Evolutionary conservation across 2,113 vertebrate genomes (phyloP), one percentile per base, ranked within the genome.

Genomic region (Canis aureus): DNA sequence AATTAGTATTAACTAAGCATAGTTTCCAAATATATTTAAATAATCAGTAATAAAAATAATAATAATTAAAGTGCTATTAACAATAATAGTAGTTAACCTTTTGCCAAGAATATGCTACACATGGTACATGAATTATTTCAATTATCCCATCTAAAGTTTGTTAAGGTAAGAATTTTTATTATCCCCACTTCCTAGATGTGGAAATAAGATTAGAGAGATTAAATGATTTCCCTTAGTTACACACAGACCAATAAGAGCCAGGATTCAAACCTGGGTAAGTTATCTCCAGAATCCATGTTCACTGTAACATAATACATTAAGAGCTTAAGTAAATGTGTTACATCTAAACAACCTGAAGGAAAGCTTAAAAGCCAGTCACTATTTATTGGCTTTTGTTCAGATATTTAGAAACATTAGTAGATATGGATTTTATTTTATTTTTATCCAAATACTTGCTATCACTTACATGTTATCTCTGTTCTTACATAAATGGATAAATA

Each of bases 371-470:
- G 62, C 2, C 12, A 74, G 11, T 35, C 43, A 87, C 20, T 32
- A 29, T 83, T 85, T 64, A 59, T 49, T 85, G 66, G 19, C 32
- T 57, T 0, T 19, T 94, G 84, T 80, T 57, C 35, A 81, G 22
- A 71, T 59, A 84, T 55, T 91, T 92, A 85, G 64, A 86, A 85
- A 87, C 12, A 66, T 78, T 0, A 90, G 38, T 84, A 19, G 3
- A 66, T 51, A 57, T 43, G 95, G 8, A 78, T 73, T 90, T 83
- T 19, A 60, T 67, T 91, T 93, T n/a, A 95, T 83, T 95, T 74
- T 66, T 71, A 81, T 71, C 25, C 27, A 88, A 90, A 83, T 93
- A 88, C 3, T 71, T 88, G 67, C 1, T 91, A 27, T 57, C 53
- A 57, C n/a, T 93, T 80, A 53, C 0, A 49, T 80, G 49, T 0